Evolutionary conservation across 2,797 vertebrate species (phyloP), one percentile per base, ranked within the genome.

Genomic region (Trachops cirrhosus): DNA sequence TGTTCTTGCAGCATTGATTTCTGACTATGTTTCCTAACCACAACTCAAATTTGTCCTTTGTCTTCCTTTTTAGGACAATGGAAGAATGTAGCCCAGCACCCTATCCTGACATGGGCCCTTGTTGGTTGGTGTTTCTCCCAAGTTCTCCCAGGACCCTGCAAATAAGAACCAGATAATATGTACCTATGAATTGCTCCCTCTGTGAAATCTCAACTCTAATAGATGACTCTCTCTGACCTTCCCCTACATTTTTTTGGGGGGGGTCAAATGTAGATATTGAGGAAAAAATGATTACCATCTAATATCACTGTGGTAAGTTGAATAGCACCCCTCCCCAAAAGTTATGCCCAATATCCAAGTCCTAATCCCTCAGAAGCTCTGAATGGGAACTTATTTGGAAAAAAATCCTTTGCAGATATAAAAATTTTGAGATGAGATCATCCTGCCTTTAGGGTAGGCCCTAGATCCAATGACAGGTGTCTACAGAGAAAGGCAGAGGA

Each of bases 161-260:
- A 84, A 93, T n/a, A 88, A 94, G 75, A 96, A 84, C 4, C 9
- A 91, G n/a, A 32, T 19, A 79, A 86, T 90, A 73, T 82, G 74
- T 68, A 78, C 6, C 34, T 26, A 21, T 74, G 34, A 89, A 84
- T 4, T 39, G 15, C 26, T 92, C 26, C 67, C 48, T 89, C 16
- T 95, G 78, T 89, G 57, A 86, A 96, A 91, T 70, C 48, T 91
- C 92, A 86, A 82, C 37, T 77, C 21, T 73, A 82, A 74, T 54
- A 64, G 32, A 68, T 24, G 34, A 57, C 44, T 83, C 22, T 89
- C 62, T 84, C 44, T 26, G 41, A 85, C 18, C 32, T 62, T 67
- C 32, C 16, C 32, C 39, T 3, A 29, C 4, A 5, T 59, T 9
- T 12, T 54, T 22, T 16, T 48, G 41, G 41, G 41, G 41, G 41